These are phyloP conservation scores for Maccullochella peelii DNA, from an alignment of 2,113 vertebrate genomes.

Conservation along the genomic window DNA sequence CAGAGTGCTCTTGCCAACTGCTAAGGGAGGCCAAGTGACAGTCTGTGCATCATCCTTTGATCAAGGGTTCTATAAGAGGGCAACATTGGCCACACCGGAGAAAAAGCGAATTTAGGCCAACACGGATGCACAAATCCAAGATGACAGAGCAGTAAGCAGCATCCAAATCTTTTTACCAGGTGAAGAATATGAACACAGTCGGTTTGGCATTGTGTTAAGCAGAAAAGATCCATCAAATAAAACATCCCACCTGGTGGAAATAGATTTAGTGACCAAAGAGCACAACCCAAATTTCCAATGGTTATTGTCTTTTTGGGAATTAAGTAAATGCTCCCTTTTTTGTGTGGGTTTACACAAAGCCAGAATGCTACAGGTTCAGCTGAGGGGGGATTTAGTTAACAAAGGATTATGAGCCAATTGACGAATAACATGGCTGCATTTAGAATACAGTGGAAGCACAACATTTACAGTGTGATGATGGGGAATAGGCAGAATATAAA, in stretches of 20 bases:
- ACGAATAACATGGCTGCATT: constrained; percentile 30
- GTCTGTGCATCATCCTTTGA: constrained; percentile 84
- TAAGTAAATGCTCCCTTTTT: constrained; percentile 55
- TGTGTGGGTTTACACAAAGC: constrained; percentile 61
- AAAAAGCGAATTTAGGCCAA: constrained; percentile 75
- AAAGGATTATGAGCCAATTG: constrained; percentile 50
- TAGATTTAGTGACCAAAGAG: constrained; percentile 63
- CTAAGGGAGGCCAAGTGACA: constrained; percentile 78
- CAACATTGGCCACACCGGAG: constrained; percentile 65
- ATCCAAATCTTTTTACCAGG: constrained; percentile 76
- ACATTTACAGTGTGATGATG: constrained; percentile 32
- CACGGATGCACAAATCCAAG: constrained; percentile 74
- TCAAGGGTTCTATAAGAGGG: constrained; percentile 80
- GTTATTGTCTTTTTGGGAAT: constrained; percentile 67
- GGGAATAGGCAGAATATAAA: constrained; percentile 23
- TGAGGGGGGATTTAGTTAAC: constrained; percentile 64
- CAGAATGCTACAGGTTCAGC: constrained; percentile 48
- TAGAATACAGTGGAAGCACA: constrained; percentile 5
- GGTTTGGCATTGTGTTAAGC: constrained; percentile 66
- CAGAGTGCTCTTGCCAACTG: constrained; percentile 80
- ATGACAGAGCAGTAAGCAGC: constrained; percentile 75
- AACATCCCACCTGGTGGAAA: constrained; percentile 78
- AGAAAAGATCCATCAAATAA: constrained; percentile 72
- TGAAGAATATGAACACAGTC: constrained; percentile 69
- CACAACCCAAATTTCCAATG: constrained; percentile 28